Evolutionary conservation across 2,888 invertebrate species (phyloP).

Genomic region (Terebella lapidaria): DNA sequence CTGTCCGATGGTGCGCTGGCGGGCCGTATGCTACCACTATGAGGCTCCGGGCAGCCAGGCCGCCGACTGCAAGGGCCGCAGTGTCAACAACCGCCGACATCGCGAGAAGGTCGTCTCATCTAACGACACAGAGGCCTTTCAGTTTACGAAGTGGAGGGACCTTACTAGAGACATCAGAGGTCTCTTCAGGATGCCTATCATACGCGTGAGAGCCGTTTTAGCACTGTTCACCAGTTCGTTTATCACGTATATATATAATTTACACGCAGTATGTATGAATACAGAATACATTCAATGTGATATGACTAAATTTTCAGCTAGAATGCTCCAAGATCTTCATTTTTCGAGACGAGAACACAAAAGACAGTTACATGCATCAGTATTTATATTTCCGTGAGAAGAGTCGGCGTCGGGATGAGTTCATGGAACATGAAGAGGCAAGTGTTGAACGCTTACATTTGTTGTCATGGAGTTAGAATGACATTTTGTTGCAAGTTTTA

Average conservation of each 20-base stretch:
- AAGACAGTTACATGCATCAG: constrained; percentile 8
- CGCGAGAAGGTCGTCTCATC: background rate
- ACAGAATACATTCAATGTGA: background rate
- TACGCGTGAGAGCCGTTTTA: constrained; percentile 3
- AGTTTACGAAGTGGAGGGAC: constrained; percentile 11
- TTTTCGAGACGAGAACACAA: constrained; percentile 8
- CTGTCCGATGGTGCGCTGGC: constrained; percentile 10
- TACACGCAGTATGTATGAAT: background rate
- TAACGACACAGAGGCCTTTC: constrained; percentile 1
- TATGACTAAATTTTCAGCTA: constrained; percentile 5
- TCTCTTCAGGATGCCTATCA: constrained; percentile 5
- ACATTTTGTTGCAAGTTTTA: too few species aligned
- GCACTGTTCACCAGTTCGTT: background rate
- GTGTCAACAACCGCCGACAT: background rate
- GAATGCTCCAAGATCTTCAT: constrained; percentile 14
- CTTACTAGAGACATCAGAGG: constrained; percentile 5
- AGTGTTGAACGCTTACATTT: background rate
- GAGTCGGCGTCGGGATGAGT: constrained; percentile 9
- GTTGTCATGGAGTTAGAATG: background rate
- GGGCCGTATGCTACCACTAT: constrained; percentile 14
- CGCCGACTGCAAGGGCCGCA: background rate
- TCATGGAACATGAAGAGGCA: constrained; percentile 16
- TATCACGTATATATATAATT: background rate
- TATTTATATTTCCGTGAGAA: constrained; percentile 9
- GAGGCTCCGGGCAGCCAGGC: background rate